A percentile compares a stretch with the other conserved stretches of the same genome.
phyloP scores from a whole-genome alignment of 2,888 invertebrate genomes.

The Frankliniella intonsa region DNA sequence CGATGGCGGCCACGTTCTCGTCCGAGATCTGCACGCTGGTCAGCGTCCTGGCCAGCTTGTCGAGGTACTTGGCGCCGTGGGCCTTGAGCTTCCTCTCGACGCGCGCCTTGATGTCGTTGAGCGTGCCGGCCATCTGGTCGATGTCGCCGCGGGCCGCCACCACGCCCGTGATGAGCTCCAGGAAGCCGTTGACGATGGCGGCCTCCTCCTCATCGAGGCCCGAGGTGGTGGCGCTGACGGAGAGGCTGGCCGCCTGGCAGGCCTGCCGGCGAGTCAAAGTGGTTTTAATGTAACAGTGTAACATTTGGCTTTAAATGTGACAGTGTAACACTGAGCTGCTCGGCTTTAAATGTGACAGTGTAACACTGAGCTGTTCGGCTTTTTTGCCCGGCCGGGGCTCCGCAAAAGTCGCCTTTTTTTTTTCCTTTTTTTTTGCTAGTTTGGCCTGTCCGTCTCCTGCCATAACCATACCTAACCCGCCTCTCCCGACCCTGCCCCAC shows the following conservation, averaged over 20 bases:
- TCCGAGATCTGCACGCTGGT: neutral
- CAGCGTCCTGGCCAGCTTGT: slow-evolving; percentile 10
- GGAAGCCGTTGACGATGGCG: slow-evolving; percentile 7
- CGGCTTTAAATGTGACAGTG: no score
- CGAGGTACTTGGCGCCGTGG: neutral
- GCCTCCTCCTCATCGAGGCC: neutral
- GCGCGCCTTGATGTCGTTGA: neutral
- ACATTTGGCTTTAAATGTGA: no score
- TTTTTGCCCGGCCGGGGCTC: no score
- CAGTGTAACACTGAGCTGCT: no score
- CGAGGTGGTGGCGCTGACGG: neutral
- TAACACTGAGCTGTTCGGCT: no score
- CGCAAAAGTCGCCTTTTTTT: no score
- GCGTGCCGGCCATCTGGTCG: neutral
- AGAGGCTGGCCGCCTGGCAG: neutral
- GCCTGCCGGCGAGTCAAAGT: neutral
- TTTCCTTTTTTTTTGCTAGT: no score
- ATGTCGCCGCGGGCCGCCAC: neutral
- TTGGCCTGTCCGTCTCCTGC: no score
- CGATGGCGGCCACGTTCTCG: neutral
- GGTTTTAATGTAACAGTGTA: neutral
- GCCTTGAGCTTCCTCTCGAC: neutral
- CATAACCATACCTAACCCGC: no score
- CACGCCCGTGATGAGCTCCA: neutral
- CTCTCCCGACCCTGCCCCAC: no score